phyloP scores from a whole-genome alignment of 2,113 vertebrate species.

The Eolophus roseicapilla region DNA sequence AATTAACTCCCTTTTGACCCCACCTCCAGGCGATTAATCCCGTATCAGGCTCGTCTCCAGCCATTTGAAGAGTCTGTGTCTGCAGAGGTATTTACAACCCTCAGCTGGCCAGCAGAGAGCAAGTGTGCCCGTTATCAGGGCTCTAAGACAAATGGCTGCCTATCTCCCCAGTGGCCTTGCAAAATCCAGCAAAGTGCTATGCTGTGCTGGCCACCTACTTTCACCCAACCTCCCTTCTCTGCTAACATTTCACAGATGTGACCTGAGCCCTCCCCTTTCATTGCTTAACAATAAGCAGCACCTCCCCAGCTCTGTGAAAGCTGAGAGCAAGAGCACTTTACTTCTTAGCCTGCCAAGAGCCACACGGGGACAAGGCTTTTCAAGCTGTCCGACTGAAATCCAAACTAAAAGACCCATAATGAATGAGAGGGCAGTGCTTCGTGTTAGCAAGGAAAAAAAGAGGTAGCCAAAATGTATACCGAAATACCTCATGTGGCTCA shows the following conservation, averaged over 20 bases:
- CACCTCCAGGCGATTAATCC: conserved; percentile 34
- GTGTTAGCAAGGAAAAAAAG: neutral
- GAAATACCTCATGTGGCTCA: neutral
- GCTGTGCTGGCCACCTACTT: conserved; percentile 71
- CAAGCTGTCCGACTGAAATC: conserved; percentile 63
- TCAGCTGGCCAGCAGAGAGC: conserved; percentile 34
- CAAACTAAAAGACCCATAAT: conserved; percentile 62
- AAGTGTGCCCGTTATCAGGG: conserved; percentile 57
- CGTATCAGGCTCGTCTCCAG: conserved; percentile 61
- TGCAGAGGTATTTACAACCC: conserved; percentile 66
- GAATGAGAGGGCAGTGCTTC: conserved; percentile 31
- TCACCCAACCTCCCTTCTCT: conserved; percentile 54
- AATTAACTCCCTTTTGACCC: conserved; percentile 55
- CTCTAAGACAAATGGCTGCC: conserved; percentile 70
- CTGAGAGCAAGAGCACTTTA: conserved; percentile 66
- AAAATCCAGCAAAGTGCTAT: conserved; percentile 66
- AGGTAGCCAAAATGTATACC: neutral
- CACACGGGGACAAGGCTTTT: conserved; percentile 69
- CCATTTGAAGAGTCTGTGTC: conserved; percentile 52
- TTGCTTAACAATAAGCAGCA: conserved; percentile 75
- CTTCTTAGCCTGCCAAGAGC: conserved; percentile 67
- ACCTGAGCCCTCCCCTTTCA: conserved; percentile 71
- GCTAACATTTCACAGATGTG: conserved; percentile 75
- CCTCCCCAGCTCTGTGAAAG: conserved; percentile 63
- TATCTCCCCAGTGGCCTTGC: conserved; percentile 68